Evolutionary conservation across 64 coral and sea anemone genomes (phyloP).

Genomic region (Stichodactyla mertensii): DNA sequence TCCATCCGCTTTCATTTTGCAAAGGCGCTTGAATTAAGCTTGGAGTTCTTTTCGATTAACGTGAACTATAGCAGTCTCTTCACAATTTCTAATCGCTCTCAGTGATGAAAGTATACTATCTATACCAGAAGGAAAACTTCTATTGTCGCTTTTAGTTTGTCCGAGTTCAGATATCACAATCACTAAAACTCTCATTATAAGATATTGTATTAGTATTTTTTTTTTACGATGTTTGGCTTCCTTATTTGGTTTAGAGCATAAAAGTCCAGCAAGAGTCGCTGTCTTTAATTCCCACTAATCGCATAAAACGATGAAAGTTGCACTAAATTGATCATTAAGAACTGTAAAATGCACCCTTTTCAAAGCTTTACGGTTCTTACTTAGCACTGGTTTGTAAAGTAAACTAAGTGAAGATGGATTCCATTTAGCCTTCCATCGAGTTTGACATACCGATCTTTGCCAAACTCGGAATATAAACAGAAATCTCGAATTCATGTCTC

Average conservation of each 20-base stretch:
- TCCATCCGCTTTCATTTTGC: background rate
- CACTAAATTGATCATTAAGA: background rate
- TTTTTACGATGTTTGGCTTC: background rate
- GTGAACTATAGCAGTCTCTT: background rate
- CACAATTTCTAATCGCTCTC: background rate
- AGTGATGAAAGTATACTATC: background rate
- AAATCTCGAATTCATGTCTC: slow-evolving; percentile 1
- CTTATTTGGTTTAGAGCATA: background rate
- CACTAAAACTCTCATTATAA: background rate
- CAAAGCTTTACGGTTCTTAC: background rate
- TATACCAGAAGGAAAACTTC: background rate
- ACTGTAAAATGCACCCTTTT: background rate
- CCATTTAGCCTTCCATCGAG: background rate
- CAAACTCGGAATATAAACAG: background rate
- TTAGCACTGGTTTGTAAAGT: background rate
- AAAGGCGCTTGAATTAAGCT: background rate
- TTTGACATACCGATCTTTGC: background rate
- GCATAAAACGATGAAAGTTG: background rate
- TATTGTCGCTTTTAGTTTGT: background rate
- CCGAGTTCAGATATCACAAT: background rate
- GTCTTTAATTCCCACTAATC: background rate
- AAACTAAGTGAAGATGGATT: slow-evolving; percentile 1
- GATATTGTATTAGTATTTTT: background rate
- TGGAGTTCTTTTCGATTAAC: background rate
- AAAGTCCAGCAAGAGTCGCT: background rate